A percentile compares a stretch with the other conserved stretches of the same genome.
Evolutionary conservation across 2,113 vertebrate species (phyloP).

Genomic region (Eublepharis macularius): DNA sequence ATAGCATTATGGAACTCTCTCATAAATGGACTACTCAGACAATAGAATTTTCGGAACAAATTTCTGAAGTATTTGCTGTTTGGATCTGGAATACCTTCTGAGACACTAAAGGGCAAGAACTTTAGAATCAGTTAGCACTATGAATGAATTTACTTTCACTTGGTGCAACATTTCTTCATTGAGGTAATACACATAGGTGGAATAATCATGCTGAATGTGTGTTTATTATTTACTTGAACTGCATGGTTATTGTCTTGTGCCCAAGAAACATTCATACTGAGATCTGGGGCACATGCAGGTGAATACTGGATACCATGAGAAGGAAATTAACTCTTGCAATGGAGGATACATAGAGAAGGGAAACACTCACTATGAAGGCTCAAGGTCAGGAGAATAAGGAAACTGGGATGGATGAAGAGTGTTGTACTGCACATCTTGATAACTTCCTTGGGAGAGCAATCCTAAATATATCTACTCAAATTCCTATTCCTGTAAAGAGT

Average conservation of each 20-base stretch:
- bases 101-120: not conserved
- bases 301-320: not conserved
- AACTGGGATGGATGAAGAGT: not conserved
- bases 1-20: not conserved
- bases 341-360: not conserved
- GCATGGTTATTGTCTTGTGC: not conserved
- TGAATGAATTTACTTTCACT: not conserved
- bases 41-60: not conserved
- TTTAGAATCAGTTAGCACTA: not conserved
- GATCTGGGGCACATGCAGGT: not conserved
- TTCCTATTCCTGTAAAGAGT: no score
- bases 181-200: not conserved
- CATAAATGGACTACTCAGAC: not conserved
- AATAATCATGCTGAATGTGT: constrained; percentile 6
- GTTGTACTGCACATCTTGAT: not conserved
- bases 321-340: not conserved
- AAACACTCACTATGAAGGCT: not conserved
- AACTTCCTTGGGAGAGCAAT: not conserved
- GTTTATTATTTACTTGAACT: not conserved
- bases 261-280: not conserved
- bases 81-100: no score
- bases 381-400: not conserved
- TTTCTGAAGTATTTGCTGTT: not conserved
- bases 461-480: no score
- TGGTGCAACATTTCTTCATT: not conserved